Evolutionary conservation across 2,797 vertebrate species (phyloP).

Genomic region (Acanthurus tractus): DNA sequence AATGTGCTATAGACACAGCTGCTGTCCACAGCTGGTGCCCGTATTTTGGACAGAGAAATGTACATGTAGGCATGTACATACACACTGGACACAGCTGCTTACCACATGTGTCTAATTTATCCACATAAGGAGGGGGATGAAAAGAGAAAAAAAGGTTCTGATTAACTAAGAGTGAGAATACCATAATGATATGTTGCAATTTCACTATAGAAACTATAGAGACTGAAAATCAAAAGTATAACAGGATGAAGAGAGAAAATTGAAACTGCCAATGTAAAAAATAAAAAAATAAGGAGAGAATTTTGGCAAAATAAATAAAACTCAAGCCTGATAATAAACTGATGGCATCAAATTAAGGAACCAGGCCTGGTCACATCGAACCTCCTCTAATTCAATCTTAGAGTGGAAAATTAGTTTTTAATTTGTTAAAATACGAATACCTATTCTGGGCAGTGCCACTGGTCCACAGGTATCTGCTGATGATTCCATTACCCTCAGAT

Average conservation of each 20-base stretch:
- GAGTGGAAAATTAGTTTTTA: slow-evolving; percentile 56
- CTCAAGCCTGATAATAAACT: slow-evolving; percentile 33
- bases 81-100: slow-evolving; percentile 59
- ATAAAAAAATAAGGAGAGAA: not conserved
- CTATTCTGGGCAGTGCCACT: slow-evolving; percentile 46
- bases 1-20: slow-evolving; percentile 61
- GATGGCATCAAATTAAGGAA: slow-evolving; percentile 45
- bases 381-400: slow-evolving; percentile 54
- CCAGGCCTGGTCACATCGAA: slow-evolving; percentile 33
- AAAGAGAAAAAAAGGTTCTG: not conserved
- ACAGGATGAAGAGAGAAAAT: not conserved
- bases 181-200: not conserved
- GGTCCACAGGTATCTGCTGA: slow-evolving; percentile 47
- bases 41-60: slow-evolving; percentile 55
- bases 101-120: slow-evolving; percentile 48
- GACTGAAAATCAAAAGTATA: not conserved
- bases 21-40: slow-evolving; percentile 71
- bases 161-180: not conserved
- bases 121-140: slow-evolving; percentile 23
- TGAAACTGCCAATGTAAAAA: not conserved
- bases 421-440: slow-evolving; percentile 64
- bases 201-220: not conserved
- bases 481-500: slow-evolving; percentile 54
- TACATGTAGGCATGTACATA: slow-evolving; percentile 30
- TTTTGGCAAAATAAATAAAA: slow-evolving; percentile 39